These are phyloP conservation scores for Margarornis squamiger DNA, from an alignment of 2,797 vertebrate species.

Conservation along the genomic window DNA sequence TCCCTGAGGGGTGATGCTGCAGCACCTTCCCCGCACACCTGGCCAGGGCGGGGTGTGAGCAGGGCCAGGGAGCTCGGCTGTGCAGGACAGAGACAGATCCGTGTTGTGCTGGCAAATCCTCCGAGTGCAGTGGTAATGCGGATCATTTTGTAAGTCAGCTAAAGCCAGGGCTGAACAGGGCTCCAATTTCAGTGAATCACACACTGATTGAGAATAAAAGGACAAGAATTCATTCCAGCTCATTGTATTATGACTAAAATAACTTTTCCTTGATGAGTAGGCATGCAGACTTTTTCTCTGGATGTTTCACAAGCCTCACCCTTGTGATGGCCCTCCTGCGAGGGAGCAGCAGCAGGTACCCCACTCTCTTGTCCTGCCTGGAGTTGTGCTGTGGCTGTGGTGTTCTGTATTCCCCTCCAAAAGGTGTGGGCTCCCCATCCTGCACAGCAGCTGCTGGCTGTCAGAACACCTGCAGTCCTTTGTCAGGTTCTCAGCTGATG, in stretches of 20 bases:
- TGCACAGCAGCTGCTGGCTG: neutral
- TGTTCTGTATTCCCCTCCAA: accelerated
- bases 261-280: neutral
- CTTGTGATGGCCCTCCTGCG: accelerated
- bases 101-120: neutral
- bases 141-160: neutral
- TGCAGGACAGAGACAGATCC: neutral
- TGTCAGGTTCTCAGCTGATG: neutral
- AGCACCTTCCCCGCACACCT: neutral
- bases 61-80: neutral
- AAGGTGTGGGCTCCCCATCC: accelerated
- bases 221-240: neutral
- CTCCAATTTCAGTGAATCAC: neutral
- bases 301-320: accelerated
- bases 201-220: neutral
- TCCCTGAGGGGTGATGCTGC: neutral
- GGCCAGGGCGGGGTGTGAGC: accelerated
- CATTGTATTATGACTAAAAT: neutral
- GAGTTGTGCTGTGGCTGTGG: neutral
- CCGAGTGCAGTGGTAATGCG: neutral
- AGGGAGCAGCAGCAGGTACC: neutral
- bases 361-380: neutral
- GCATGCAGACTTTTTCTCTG: neutral
- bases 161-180: neutral
- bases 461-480: neutral